Percentiles rank a stretch among this genome's conserved stretches.
These are phyloP conservation scores for Heptranchias perlo DNA, from an alignment of 2,113 vertebrate genomes.

Conservation along the genomic window DNA sequence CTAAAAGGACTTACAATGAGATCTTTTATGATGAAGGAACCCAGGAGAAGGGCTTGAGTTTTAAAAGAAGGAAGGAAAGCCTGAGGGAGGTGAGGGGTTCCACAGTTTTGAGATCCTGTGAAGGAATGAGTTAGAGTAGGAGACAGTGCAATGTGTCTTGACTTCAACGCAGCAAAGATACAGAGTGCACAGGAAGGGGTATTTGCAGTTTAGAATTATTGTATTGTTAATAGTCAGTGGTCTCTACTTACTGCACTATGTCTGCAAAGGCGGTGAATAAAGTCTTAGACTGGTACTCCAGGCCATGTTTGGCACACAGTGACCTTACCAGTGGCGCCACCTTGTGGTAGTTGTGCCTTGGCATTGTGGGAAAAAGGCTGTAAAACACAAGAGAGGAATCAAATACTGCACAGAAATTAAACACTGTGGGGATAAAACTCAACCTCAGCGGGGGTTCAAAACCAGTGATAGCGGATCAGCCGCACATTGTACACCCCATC, in stretches of 20 bases:
- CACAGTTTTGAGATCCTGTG: background rate
- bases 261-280: slow-evolving; percentile 59
- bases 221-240: background rate
- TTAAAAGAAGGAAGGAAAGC: background rate
- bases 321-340: slow-evolving; percentile 67
- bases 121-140: background rate
- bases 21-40: background rate
- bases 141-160: background rate
- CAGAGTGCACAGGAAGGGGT: background rate
- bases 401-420: background rate
- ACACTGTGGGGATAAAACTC: rapidly evolving
- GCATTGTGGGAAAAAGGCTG: slow-evolving; percentile 68
- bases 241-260: slow-evolving; percentile 58
- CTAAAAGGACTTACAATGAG: background rate
- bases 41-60: background rate
- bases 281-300: slow-evolving; percentile 59
- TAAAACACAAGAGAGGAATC: slow-evolving; percentile 24
- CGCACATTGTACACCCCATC: background rate
- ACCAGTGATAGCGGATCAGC: background rate
- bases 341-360: slow-evolving; percentile 64
- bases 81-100: background rate
- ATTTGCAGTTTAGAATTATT: background rate
- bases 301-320: slow-evolving; percentile 60
- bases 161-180: background rate
- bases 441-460: background rate